A percentile compares a stretch with the other conserved stretches of the same genome.
Conservation (phyloP, 2,113 vertebrate species). For the Brachirus orientalis region DNA sequence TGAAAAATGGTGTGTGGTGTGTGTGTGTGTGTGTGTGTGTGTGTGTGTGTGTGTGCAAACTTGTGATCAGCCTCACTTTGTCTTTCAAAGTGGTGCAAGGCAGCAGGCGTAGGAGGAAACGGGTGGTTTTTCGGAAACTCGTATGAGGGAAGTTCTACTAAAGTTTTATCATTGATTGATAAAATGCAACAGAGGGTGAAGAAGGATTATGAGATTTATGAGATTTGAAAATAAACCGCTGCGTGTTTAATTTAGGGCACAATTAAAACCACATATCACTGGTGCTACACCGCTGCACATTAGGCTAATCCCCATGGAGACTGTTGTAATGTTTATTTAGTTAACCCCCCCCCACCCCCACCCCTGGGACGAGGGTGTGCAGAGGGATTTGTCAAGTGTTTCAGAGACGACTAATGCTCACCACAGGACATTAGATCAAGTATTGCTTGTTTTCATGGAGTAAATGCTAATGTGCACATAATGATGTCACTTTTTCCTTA, state of each 20-base stretch:
- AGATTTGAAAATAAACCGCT: slow-evolving; percentile 60
- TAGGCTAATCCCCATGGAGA: slow-evolving; percentile 66
- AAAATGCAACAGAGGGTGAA: slow-evolving; percentile 45
- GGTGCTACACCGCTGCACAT: slow-evolving; percentile 56
- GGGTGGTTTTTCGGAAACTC: slow-evolving; percentile 10
- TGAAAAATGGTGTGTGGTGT: slow-evolving; percentile 54
- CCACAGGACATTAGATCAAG: slow-evolving; percentile 16
- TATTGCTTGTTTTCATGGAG: slow-evolving; percentile 27
- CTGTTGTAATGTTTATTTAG: slow-evolving; percentile 66
- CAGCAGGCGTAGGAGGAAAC: not conserved
- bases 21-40: not conserved
- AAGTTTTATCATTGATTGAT: slow-evolving; percentile 56
- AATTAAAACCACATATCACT: slow-evolving; percentile 61
- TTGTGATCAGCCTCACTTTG: slow-evolving; percentile 52
- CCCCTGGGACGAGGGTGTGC: slow-evolving; percentile 22
- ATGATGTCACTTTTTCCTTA: slow-evolving; percentile 16
- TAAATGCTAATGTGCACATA: slow-evolving; percentile 12
- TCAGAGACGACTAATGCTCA: slow-evolving; percentile 43
- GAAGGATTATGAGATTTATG: slow-evolving; percentile 65
- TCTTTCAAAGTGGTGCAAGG: slow-evolving; percentile 34
- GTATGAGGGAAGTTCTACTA: slow-evolving; percentile 9
- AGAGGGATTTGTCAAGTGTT: slow-evolving; percentile 54
- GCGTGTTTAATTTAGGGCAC: slow-evolving; percentile 69
- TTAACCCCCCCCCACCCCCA: not conserved
- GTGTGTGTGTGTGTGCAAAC: slow-evolving; percentile 45